Conservation (phyloP, 2,797 vertebrate genomes). For the Enteromius argenteus region DNA sequence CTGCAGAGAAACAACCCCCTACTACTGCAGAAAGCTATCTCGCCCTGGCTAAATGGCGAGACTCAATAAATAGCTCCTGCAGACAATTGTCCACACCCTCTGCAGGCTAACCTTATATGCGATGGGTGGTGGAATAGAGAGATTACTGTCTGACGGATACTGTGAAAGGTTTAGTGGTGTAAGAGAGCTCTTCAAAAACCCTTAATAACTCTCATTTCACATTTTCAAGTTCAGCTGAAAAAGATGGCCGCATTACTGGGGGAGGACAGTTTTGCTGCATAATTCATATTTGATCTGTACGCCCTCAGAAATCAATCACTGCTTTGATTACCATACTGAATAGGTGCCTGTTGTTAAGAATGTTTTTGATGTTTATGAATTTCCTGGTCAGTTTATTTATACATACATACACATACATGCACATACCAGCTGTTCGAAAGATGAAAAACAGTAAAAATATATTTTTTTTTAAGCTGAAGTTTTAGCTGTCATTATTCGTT, state of each 20-base stretch:
- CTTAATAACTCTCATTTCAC: slow-evolving; percentile 9
- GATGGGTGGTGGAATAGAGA: neutral
- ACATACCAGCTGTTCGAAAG: neutral
- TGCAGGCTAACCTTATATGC: slow-evolving; percentile 20
- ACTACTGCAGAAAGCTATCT: slow-evolving; percentile 38
- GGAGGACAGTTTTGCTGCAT: slow-evolving; percentile 6
- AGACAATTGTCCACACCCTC: slow-evolving; percentile 35
- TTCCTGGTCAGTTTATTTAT: neutral
- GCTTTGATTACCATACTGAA: slow-evolving; percentile 3
- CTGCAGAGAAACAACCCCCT: slow-evolving; percentile 21
- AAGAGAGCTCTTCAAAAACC: slow-evolving; percentile 25
- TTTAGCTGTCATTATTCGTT: neutral
- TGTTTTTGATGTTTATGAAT: neutral
- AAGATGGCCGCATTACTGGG: neutral
- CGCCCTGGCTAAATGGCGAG: neutral
- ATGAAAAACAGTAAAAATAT: neutral
- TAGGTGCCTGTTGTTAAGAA: neutral
- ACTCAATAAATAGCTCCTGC: slow-evolving; percentile 34
- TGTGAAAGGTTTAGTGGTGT: slow-evolving; percentile 3
- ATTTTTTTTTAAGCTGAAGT: neutral
- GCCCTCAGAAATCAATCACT: slow-evolving; percentile 2
- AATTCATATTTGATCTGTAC: neutral
- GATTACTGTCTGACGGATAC: slow-evolving; percentile 20
- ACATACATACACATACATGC: neutral
- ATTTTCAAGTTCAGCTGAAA: slow-evolving; percentile 1